Evolutionary conservation across 2,113 vertebrate genomes (phyloP).

Genomic region (Aldabrachelys gigantea): DNA sequence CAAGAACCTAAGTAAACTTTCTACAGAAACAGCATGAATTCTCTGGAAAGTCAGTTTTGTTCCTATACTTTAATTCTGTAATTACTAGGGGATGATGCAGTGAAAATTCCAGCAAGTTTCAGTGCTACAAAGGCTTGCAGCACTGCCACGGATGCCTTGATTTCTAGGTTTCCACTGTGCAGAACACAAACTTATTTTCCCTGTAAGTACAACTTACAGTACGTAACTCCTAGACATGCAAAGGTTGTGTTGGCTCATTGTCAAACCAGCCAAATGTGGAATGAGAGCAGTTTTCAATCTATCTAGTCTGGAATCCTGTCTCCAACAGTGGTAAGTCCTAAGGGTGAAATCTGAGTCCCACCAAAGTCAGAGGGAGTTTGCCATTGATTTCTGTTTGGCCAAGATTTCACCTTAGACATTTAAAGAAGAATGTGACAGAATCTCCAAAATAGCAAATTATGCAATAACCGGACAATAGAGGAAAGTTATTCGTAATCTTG

Average conservation of each 20-base stretch:
- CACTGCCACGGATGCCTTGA: neutral
- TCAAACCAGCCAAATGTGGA: neutral
- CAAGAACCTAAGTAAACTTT: neutral
- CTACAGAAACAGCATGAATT: neutral
- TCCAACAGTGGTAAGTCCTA: neutral
- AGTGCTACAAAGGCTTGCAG: neutral
- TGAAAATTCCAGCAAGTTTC: neutral
- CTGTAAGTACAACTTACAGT: neutral
- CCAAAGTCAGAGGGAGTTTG: neutral
- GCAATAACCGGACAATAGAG: neutral
- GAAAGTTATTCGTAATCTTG: neutral
- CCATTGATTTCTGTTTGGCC: neutral
- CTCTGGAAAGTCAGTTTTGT: neutral
- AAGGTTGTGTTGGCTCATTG: neutral
- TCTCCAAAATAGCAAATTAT: neutral
- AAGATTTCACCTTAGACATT: neutral
- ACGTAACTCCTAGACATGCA: fast-evolving
- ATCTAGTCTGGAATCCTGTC: neutral
- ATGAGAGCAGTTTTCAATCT: neutral
- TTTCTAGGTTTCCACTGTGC: neutral
- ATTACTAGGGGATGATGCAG: neutral
- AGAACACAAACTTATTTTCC: neutral
- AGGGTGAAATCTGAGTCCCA: neutral
- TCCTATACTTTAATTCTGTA: neutral
- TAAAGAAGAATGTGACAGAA: neutral